Percentiles rank a stretch among this genome's conserved stretches.
Evolutionary conservation across 1,140 invertebrate genomes (phyloP).

Genomic region (Drosophila takahashii): DNA sequence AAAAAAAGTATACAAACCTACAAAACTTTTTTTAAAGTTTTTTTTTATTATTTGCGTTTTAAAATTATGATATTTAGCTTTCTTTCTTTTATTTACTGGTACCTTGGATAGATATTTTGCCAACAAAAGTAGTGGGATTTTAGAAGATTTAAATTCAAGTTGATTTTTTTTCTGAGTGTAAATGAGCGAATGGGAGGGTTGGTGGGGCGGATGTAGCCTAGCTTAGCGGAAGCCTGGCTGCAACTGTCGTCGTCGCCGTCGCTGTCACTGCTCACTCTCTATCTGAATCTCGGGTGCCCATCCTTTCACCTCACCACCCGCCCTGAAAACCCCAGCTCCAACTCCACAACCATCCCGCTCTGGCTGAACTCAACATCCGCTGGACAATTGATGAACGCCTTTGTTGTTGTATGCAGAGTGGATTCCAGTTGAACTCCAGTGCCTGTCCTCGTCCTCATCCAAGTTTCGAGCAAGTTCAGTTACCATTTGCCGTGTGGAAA

Average conservation of each 20-base stretch:
- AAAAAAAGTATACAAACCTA: too few relatives aligned
- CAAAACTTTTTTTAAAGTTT: too few relatives aligned
- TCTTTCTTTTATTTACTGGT: too few relatives aligned
- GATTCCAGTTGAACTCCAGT: conserved; percentile 44
- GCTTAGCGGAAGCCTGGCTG: conserved; percentile 57
- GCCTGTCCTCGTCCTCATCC: conserved; percentile 32
- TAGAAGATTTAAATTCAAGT: too few relatives aligned
- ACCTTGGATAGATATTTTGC: too few relatives aligned
- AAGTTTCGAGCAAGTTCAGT: conserved; percentile 67
- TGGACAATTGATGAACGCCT: conserved; percentile 80
- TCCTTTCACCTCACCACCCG: not conserved
- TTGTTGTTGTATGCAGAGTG: conserved; percentile 67
- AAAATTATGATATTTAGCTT: too few relatives aligned
- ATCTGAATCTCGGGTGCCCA: conserved; percentile 21
- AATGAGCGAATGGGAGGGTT: conserved; percentile 3
- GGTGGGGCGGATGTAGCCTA: conserved; percentile 53
- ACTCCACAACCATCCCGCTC: not conserved
- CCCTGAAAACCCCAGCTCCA: not conserved
- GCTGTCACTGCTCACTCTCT: conserved; percentile 34
- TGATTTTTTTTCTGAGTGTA: not conserved
- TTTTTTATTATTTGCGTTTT: too few relatives aligned
- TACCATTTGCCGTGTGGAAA: conserved; percentile 76
- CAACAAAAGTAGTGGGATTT: too few relatives aligned
- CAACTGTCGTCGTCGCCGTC: conserved; percentile 45
- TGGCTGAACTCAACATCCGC: conserved; percentile 76